These are phyloP conservation scores for Falcunculus frontatus DNA, from an alignment of 2,113 vertebrate genomes.

Conservation along the genomic window DNA sequence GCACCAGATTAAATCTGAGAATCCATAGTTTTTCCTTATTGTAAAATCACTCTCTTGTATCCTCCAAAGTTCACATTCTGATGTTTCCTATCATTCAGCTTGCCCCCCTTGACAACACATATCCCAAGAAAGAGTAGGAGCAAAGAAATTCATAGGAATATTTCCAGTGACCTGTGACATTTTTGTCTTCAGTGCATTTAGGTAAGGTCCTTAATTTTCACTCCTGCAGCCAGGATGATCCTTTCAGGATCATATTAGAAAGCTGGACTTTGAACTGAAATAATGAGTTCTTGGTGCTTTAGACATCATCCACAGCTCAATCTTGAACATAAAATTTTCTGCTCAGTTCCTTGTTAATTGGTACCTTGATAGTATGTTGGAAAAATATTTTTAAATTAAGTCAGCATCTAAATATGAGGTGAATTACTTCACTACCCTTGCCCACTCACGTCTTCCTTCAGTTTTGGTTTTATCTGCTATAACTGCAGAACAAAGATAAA, in stretches of 20 bases:
- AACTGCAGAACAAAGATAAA: background rate
- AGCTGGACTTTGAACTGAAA: background rate
- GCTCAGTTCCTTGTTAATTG: background rate
- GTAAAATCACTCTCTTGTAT: background rate
- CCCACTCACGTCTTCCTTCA: rapidly evolving
- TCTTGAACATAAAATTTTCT: background rate
- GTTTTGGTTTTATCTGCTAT: background rate
- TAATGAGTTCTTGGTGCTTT: background rate
- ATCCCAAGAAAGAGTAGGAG: background rate
- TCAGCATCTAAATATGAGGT: background rate
- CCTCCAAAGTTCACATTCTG: background rate
- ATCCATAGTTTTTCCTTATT: background rate
- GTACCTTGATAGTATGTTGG: background rate
- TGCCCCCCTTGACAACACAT: background rate
- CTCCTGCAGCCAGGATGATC: background rate
- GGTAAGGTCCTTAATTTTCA: background rate
- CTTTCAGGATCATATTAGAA: background rate
- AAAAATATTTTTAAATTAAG: background rate
- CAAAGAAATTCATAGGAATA: background rate
- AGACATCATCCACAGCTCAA: background rate
- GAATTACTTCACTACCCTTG: background rate
- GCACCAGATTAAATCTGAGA: background rate
- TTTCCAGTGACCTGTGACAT: background rate
- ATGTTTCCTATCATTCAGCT: background rate
- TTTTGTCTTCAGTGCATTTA: background rate